Conservation (phyloP, 2,113 vertebrate genomes). For the Eonycteris spelaea region DNA sequence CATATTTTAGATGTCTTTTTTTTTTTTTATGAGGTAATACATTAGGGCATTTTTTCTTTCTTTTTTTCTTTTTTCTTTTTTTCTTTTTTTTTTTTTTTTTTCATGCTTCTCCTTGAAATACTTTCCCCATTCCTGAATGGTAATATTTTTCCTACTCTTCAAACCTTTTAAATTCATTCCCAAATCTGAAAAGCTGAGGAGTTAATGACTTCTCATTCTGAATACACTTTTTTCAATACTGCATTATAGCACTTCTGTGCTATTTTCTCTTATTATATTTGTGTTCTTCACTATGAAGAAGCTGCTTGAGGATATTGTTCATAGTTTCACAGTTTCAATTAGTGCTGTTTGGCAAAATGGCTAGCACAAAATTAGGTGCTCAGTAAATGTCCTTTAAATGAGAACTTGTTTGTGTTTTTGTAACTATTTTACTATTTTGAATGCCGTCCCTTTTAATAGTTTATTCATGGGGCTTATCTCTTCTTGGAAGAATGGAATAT, state of each 20-base stretch:
- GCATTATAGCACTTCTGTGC: not conserved
- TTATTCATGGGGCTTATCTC: not conserved
- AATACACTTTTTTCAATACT: not conserved
- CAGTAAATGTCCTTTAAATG: not conserved
- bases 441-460: not conserved
- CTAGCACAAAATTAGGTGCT: not conserved
- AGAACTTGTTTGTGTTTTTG: not conserved
- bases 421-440: conserved; percentile 32
- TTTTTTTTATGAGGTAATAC: not conserved
- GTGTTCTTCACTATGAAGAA: not conserved
- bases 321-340: not conserved
- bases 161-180: not conserved
- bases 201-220: not conserved
- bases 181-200: not conserved
- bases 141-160: not conserved
- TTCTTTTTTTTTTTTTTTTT: not conserved
- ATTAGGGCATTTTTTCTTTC: not conserved
- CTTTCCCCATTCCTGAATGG: not conserved
- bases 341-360: not conserved
- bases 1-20: not conserved
- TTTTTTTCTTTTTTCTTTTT: not conserved
- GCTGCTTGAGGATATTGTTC: not conserved
- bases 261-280: not conserved
- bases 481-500: not conserved
- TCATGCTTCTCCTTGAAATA: not conserved